phyloP scores from a whole-genome alignment of 2,113 vertebrate species.

The Struthidea cinerea region DNA sequence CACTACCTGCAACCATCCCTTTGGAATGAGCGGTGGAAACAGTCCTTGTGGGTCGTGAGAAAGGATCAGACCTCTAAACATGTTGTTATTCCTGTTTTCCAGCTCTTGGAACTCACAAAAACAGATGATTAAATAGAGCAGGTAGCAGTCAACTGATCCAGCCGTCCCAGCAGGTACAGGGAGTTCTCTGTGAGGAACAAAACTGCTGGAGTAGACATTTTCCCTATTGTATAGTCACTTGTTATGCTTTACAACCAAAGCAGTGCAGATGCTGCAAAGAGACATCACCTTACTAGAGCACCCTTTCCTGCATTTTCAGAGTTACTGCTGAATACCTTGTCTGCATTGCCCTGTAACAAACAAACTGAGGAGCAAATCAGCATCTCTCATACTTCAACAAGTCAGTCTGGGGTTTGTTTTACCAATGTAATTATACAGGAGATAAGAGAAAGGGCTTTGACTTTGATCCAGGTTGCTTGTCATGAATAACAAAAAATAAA shows the following conservation, averaged over 20 bases:
- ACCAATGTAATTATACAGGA: neutral
- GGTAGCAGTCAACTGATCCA: constrained; percentile 4
- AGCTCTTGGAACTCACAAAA: constrained; percentile 14
- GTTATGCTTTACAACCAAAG: neutral
- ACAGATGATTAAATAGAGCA: constrained; percentile 11
- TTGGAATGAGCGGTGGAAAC: constrained; percentile 60
- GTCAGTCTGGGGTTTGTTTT: neutral
- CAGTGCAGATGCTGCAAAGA: neutral
- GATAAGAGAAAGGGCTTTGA: neutral
- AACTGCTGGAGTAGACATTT: constrained; percentile 9
- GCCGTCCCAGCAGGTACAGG: neutral
- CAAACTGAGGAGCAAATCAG: neutral
- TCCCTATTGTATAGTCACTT: neutral
- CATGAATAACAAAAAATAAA: neutral
- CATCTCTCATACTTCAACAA: neutral
- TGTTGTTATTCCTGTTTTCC: constrained; percentile 53
- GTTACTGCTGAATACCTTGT: neutral
- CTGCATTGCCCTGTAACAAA: neutral
- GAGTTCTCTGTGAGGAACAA: neutral
- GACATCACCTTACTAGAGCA: neutral
- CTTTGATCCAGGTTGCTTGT: neutral
- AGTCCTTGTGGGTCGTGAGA: constrained; percentile 58
- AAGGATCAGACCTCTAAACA: constrained; percentile 55
- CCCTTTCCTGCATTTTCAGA: neutral
- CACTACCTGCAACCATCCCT: constrained; percentile 13